phyloP scores from a whole-genome alignment of 2,888 invertebrate genomes.

The Troglohyphantes excavatus region DNA sequence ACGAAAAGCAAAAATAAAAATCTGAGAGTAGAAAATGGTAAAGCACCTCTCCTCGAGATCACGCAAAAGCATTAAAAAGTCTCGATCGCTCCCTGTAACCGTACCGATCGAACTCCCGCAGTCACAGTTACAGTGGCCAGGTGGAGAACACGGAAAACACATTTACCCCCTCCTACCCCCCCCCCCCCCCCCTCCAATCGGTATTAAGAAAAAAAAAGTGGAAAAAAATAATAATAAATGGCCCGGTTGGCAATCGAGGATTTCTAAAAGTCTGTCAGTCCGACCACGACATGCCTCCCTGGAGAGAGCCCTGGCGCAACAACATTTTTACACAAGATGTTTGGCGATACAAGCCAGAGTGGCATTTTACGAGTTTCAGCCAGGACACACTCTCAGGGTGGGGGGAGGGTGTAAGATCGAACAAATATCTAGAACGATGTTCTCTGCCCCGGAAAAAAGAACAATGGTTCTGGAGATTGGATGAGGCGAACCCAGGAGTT shows the following conservation, averaged over 20 bases:
- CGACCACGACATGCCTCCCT: conserved; percentile 71
- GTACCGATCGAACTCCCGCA: background rate
- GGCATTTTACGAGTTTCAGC: conserved; percentile 57
- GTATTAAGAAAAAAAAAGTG: conserved; percentile 38
- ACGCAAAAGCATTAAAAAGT: conserved; percentile 72
- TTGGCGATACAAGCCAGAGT: conserved; percentile 19
- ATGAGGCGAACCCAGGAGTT: conserved; percentile 62
- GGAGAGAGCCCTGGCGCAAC: conserved; percentile 36
- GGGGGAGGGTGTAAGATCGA: conserved; percentile 33
- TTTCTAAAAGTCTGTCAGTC: conserved; percentile 57
- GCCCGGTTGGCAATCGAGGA: conserved; percentile 39
- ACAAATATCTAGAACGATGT: conserved; percentile 57
- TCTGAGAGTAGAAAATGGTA: conserved; percentile 4
- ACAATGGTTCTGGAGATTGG: conserved; percentile 58
- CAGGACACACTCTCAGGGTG: background rate
- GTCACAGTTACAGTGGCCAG: conserved; percentile 55
- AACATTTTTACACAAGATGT: conserved; percentile 64
- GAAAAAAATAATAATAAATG: background rate
- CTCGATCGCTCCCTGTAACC: conserved; percentile 10
- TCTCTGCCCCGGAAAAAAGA: conserved; percentile 22
- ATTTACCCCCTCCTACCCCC: conserved; percentile 69
- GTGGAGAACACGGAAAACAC: conserved; percentile 76
- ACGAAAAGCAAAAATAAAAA: conserved; percentile 5
- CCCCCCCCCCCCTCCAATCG: background rate
- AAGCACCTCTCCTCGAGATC: background rate